phyloP scores from a whole-genome alignment of 2,888 invertebrate species.

The Phania funesta region DNA sequence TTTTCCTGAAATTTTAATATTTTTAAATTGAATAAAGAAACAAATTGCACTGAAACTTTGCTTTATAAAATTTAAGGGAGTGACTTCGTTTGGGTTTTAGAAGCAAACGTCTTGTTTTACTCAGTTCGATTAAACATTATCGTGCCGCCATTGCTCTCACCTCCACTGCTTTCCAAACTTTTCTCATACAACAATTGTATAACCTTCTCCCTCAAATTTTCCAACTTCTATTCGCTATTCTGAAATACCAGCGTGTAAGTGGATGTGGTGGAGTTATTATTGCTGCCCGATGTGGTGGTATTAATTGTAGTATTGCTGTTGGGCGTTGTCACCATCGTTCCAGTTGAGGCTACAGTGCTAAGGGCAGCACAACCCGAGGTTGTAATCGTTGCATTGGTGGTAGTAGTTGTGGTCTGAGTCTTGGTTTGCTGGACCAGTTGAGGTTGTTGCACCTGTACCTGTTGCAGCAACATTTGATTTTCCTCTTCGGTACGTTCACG shows the following conservation, averaged over 20 bases:
- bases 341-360: neutral
- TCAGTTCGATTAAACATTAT: slow-evolving; percentile 3
- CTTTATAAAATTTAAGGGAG: slow-evolving; percentile 32
- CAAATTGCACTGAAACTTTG: slow-evolving; percentile 35
- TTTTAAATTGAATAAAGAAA: neutral
- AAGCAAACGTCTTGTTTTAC: neutral
- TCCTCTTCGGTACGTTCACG: slow-evolving; percentile 78
- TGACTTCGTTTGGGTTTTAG: neutral
- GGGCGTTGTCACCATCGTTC: neutral
- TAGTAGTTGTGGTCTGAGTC: slow-evolving; percentile 14
- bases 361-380: neutral
- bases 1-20: neutral
- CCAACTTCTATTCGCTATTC: slow-evolving; percentile 73
- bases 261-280: slow-evolving; percentile 46
- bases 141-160: slow-evolving; percentile 1
- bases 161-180: slow-evolving; percentile 29
- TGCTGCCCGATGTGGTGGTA: slow-evolving; percentile 12
- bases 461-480: slow-evolving; percentile 75
- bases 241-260: slow-evolving; percentile 76
- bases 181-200: slow-evolving; percentile 61
- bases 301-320: slow-evolving; percentile 12
- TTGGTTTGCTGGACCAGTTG: slow-evolving; percentile 39
- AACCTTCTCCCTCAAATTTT: slow-evolving; percentile 66
- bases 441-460: slow-evolving; percentile 73
- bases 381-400: slow-evolving; percentile 21